Evolutionary conservation across 2,888 invertebrate genomes (phyloP), one percentile per base, ranked within the genome.

Genomic region (Diarsia mendica): DNA sequence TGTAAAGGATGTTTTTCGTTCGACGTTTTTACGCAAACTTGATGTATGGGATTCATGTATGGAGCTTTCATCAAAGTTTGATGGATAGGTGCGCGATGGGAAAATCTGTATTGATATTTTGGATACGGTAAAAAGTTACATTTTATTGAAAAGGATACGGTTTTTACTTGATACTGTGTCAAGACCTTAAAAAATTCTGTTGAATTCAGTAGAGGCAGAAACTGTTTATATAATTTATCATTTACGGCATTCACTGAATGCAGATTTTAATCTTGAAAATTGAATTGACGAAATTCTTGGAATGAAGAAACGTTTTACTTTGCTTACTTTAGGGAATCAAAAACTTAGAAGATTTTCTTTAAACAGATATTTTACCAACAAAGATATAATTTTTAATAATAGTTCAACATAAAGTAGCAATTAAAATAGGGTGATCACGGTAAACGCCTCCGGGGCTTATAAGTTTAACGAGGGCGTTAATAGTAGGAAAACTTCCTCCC

Each of bases 381-480:
- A n/a, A n/a, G 33, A 64, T 64, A 72, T 60, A 79, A 80, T 51
- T 75, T 80, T 75, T 80, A 55, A 51, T 75, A 67, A 77, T 70
- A 73, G 53, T 65, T 67, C n/a, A 65, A 67, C 13, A 67, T 74
- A 69, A 72, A 72, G 70, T 66, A 61, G 55, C 60, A 66, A 79
- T 82, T 79, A 67, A 69, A 83, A 79, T 72, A 72, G 75, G 71
- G 83, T 83, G 68, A 83, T 79, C 69, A 64, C 61, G 49, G 70
- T 67, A 73, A 82, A 78, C 61, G 74, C 61, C 68, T 82, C 69
- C 72, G 67, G 69, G 74, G 74, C 70, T 73, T 71, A 71, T 51
- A 74, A 78, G 61, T 82, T 82, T 74, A 68, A 82, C 74, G 81
- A 73, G 67, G 64, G 72, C 82, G 67, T 74, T 78, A 39, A 77